These are phyloP conservation scores for Cotesia typhae DNA, from an alignment of 1,140 invertebrate genomes.

Conservation along the genomic window DNA sequence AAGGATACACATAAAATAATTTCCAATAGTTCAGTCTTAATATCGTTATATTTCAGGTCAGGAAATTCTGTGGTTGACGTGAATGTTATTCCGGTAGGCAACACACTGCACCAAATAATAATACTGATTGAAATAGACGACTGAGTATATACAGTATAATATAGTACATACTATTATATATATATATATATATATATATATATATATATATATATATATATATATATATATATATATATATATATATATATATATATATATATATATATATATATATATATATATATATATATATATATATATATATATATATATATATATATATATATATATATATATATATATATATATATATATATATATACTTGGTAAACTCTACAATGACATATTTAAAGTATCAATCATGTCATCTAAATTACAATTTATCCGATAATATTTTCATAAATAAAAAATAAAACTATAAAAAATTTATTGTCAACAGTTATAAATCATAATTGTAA, in stretches of 20 bases:
- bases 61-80: constrained; percentile 33
- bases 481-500: no score
- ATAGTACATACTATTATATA: not conserved
- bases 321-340: no score
- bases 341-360: no score
- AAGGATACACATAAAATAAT: constrained; percentile 7
- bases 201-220: no score
- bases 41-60: constrained; percentile 31
- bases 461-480: no score
- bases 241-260: no score
- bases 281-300: no score
- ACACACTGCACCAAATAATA: constrained; percentile 10
- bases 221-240: no score
- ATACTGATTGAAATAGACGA: constrained; percentile 19
- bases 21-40: constrained; percentile 26
- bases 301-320: no score
- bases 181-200: no score
- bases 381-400: not conserved
- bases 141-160: not conserved
- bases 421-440: constrained; percentile 3
- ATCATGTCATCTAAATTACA: not conserved
- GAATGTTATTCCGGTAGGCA: constrained; percentile 33
- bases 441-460: not conserved
- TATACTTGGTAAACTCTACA: not conserved
- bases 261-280: no score